Conservation (phyloP, 2,797 vertebrate genomes). For the Rhinichthys osculus region DNA sequence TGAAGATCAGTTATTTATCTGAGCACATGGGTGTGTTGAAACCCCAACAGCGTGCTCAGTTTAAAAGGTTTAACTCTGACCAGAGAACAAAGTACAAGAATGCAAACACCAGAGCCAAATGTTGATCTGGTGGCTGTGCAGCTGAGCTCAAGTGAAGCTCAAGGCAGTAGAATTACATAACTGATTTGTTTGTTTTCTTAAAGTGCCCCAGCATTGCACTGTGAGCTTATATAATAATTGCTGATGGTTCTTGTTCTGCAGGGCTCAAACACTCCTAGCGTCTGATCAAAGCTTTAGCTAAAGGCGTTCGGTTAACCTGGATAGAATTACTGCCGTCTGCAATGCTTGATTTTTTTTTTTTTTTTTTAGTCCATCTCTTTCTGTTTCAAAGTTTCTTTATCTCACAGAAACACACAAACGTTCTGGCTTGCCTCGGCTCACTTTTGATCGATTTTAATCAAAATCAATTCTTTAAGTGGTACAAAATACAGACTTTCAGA, state of each 20-base stretch:
- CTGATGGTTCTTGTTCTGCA: background rate
- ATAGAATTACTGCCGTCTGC: background rate
- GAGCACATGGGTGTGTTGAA: background rate
- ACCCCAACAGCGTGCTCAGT: no score
- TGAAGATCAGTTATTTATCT: background rate
- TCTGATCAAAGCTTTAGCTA: slow-evolving; percentile 23
- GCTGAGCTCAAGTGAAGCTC: background rate
- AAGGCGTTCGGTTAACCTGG: background rate
- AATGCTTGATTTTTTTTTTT: background rate
- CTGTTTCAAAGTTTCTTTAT: background rate
- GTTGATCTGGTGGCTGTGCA: background rate
- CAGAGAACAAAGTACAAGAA: slow-evolving; percentile 39
- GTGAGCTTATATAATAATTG: slow-evolving; percentile 7
- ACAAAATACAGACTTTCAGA: background rate
- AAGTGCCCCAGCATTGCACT: background rate
- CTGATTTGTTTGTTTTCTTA: slow-evolving; percentile 28
- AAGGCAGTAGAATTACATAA: slow-evolving; percentile 1
- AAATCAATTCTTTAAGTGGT: background rate
- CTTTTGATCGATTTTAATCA: background rate
- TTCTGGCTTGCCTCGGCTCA: background rate
- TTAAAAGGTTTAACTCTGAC: background rate
- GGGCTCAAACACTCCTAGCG: background rate
- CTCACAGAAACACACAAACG: background rate
- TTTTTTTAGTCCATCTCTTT: background rate
- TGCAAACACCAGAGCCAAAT: slow-evolving; percentile 5